Evolutionary conservation across 2,888 invertebrate species (phyloP), one percentile per base, ranked within the genome.

Genomic region (Diabrotica balteata): DNA sequence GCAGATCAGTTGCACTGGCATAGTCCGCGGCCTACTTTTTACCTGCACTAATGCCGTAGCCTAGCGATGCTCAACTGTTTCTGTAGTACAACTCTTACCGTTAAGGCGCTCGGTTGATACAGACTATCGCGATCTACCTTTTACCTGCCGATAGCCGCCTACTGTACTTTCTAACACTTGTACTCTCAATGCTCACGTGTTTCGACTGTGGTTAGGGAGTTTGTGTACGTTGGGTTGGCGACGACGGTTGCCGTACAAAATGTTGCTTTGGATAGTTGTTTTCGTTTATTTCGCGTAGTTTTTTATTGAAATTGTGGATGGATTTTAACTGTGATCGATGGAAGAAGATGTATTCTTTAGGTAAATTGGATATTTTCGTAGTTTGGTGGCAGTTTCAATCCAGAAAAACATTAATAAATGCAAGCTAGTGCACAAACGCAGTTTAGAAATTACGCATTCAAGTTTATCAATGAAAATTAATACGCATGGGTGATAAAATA

Each of bases 21-120:
- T 81, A 83, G 83, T 84, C 79, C 74, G 80, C 83, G 83, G 80
- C 84, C 84, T 84, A 84, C 84, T 84, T 84, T 83, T 78, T 79
- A 82, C 83, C 83, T 82, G 83, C 81, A 80, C 78, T 80, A 78
- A 80, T 78, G 77, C 75, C 59, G 58, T 58, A 52, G 64, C 65
- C 66, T 67, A 67, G 64, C 64, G 75, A 60, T 71, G 74, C 72
- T 76, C 82, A 83, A 82, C 83, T 81, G 83, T 82, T 79, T 80
- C 80, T 80, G 80, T 83, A 84, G 84, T 84, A 84, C 84, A 82
- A 83, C 83, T 80, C 80, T 79, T 83, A 84, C 84, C 83, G 84
- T 84, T 84, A 84, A 76, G 76, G 79, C 75, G 79, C 73, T 75
- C 80, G 79, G 81, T 75, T 72, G 73, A 73, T 75, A 74, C 8